These are phyloP conservation scores for Grus americana DNA, from an alignment of 2,113 vertebrate genomes.

Conservation along the genomic window DNA sequence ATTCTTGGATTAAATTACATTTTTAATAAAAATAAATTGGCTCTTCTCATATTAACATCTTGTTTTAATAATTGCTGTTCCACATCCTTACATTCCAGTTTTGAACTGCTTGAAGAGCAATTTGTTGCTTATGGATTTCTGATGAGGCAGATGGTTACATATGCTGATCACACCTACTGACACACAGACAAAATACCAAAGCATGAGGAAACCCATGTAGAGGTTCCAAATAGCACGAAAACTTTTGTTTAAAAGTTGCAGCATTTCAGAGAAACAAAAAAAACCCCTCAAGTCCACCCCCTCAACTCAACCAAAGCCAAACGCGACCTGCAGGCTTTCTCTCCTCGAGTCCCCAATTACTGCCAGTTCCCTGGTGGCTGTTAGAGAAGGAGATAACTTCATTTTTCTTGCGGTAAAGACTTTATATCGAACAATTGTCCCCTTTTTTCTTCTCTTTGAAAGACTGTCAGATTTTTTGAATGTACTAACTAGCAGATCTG, in stretches of 20 bases:
- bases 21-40: conserved; percentile 40
- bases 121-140: conserved; percentile 63
- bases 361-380: not conserved
- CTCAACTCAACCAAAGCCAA: not conserved
- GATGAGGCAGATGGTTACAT: conserved; percentile 70
- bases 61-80: conserved; percentile 69
- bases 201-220: not conserved
- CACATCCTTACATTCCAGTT: conserved; percentile 58
- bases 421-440: not conserved
- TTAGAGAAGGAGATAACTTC: not conserved
- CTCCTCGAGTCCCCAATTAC: not conserved
- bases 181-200: conserved; percentile 60
- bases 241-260: not conserved
- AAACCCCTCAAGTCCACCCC: not conserved
- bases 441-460: not conserved
- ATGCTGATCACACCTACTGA: conserved; percentile 70
- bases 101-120: conserved; percentile 64
- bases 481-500: not conserved
- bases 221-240: conserved; percentile 14
- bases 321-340: not conserved
- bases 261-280: not conserved
- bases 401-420: not conserved
- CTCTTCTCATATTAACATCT: conserved; percentile 49
- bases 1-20: conserved; percentile 33
- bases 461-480: conserved; percentile 6